Evolutionary conservation across 2,113 vertebrate genomes (phyloP), one percentile per base, ranked within the genome.

Genomic region (Narcine bancroftii): DNA sequence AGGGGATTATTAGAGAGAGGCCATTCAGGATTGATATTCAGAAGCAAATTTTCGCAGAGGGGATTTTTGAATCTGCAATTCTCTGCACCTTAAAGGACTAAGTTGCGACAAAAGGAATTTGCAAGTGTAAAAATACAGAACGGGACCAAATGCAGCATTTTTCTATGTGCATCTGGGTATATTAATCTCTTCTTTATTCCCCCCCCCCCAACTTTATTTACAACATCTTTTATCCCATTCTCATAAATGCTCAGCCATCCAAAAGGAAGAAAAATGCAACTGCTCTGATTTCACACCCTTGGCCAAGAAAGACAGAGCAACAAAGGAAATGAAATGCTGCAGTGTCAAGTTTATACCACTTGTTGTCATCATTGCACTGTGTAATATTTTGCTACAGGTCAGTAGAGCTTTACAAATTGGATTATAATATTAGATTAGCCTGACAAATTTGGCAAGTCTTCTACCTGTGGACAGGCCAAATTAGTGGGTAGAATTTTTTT

Each of bases 341-440:
- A 66, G 65, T 71, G 42, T 47, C 63, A 29, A 69, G 13, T 69
- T 69, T 45, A 10, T 45, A 65, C 63, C 89, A 91, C 89, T 91
- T 71, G 87, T 69, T 66, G 89, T 91, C 89, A 69, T 69, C 47
- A 91, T 33, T 91, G 63, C 89, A 71, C 89, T 91, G 21, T 71
- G 10, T 13, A 42, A 71, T 1, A 42, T 60, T 66, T 36, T 13
- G 29, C 39, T 47, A 11, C 26, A 71, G 21, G 15, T 42, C 24
- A 69, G 24, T n/a, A n/a, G n/a, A n/a, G n/a, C n/a, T n/a, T n/a
- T n/a, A n/a, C n/a, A n/a, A n/a, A n/a, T n/a, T n/a, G n/a, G n/a
- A n/a, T n/a, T n/a, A n/a, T n/a, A n/a, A n/a, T n/a, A n/a, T n/a
- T n/a, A n/a, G n/a, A n/a, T n/a, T n/a, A n/a, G n/a, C n/a, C n/a